Evolutionary conservation across 2,797 vertebrate genomes (phyloP), one percentile per base, ranked within the genome.

Genomic region (Hylomyscus alleni): DNA sequence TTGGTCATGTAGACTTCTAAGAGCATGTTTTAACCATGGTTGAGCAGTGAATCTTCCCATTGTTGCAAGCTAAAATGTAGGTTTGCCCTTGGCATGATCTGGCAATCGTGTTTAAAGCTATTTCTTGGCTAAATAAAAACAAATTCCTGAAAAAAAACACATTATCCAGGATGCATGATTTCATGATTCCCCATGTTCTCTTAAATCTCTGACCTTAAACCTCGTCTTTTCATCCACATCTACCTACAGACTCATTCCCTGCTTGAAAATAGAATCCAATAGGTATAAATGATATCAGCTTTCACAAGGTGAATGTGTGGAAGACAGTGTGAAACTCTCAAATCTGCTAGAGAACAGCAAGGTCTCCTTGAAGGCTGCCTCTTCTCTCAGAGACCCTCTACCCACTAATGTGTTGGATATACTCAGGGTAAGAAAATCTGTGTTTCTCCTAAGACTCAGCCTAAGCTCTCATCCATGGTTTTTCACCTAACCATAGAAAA

Each of bases 11-110:
- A 98, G 97, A 96, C 99, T 98, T 54, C 99, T 98, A 98, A 97
- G 97, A 20, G 98, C 97, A 77, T 99, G 99, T 99, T 99, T 99
- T 99, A 10, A 0, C n/a, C 15, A 76, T 67, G 37, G 12, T 24
- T 58, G 37, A 76, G 37, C 17, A 76, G 19, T 8, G 58, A 67
- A 0, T 1, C 3, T 6, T 31, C 37, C 67, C 31, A n/a, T 19
- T 15, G 4, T 12, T 47, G n/a, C 29, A 44, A 29, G n/a, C 22
- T 56, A 31, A 24, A 82, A 9, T 2, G 13, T 22, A 29, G 81
- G n/a, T 17, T 78, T 78, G 8, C 50, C 15, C 15, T 34, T 52
- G 19, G 47, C 76, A 54, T 31, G 6, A 78, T 75, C 84, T n/a
- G 83, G 34, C n/a, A 69, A 12, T 44, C 22, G 67, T 52, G 50